phyloP scores from a whole-genome alignment of 2,797 vertebrate genomes.

The Capromys pilorides region DNA sequence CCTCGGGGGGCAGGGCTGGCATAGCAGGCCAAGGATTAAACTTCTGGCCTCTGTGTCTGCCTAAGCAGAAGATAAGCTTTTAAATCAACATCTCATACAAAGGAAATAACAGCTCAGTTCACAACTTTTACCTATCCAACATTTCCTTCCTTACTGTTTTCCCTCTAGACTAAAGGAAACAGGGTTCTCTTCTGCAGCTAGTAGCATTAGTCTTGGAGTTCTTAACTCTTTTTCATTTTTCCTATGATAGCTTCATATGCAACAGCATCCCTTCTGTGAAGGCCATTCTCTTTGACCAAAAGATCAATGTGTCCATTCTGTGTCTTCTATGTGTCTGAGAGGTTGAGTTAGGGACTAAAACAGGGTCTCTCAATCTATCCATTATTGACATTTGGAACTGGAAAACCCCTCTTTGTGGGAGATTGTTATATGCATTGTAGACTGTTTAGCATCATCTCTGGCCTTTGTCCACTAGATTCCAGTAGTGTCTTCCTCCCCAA shows the following conservation, averaged over 20 bases:
- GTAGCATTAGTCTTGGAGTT: background rate
- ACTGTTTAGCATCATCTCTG: background rate
- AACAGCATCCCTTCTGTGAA: background rate
- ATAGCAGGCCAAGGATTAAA: no score
- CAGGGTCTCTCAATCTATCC: background rate
- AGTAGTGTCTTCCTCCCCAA: background rate
- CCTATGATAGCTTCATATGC: background rate
- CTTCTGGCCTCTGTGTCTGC: no score
- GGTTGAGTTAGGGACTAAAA: background rate
- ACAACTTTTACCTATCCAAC: background rate
- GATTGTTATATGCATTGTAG: background rate
- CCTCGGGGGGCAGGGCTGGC: no score
- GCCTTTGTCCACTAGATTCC: background rate
- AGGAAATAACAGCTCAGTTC: slow-evolving; percentile 41
- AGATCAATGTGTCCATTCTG: background rate
- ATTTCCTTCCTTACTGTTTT: background rate
- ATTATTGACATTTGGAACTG: background rate
- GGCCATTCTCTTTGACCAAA: slow-evolving; percentile 30
- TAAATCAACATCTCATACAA: slow-evolving; percentile 38
- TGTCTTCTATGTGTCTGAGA: background rate
- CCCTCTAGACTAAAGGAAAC: slow-evolving; percentile 15
- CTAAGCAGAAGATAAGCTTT: background rate
- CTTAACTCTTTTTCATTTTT: background rate
- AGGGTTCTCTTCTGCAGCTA: slow-evolving; percentile 17
- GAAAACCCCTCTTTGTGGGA: background rate